Base-by-base conservation (phyloP, 2,113 vertebrate genomes). In the Tragelaphus strepsiceros region DNA sequence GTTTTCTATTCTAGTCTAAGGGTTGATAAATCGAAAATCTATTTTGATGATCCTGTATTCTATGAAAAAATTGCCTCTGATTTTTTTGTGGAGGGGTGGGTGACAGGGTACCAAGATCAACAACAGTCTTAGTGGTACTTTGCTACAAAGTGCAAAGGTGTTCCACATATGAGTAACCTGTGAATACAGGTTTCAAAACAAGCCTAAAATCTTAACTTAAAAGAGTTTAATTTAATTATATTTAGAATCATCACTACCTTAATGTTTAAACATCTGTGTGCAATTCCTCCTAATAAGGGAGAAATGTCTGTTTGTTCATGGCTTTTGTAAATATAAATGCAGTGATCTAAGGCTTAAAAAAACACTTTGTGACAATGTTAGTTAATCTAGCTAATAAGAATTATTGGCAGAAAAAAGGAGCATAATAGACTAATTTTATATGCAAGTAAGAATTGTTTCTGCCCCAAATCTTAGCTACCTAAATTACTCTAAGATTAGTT, bases 261-360 rank as follows among this genome's bases (percentile, higher is more conserved):
- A 74, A 85, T 93, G 51, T 51, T 92, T 93, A 92, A 83, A 88
- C 28, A 78, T 71, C 32, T 84, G 61, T 67, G 87, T 93, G 17
- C 32, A 96, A 96, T 78, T 91, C 87, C 32, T 90, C 53, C 89
- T 95, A 78, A 93, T 62, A 96, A 88, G 81, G 80, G 67, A 83
- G 35, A 98, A 97, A 94, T 82, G 62, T 46, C 85, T 92, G 17
- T 90, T 96, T 94, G 16, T 93, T 97, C 90, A 91, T 26, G 74
- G 64, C 24, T 89, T 97, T 98, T 94, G 54, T 93, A 97, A 90
- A 88, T 97, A 91, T 90, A 88, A 98, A 91, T 59, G 54, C 8
- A 86, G 49, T 90, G 74, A 91, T 74, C 51, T 59, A 24, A 81
- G 82, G 28, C 78, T 83, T 90, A 58, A 80, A 86, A 84, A 95